Evolutionary conservation across 2,113 vertebrate species (phyloP).

Genomic region (Calypte anna): DNA sequence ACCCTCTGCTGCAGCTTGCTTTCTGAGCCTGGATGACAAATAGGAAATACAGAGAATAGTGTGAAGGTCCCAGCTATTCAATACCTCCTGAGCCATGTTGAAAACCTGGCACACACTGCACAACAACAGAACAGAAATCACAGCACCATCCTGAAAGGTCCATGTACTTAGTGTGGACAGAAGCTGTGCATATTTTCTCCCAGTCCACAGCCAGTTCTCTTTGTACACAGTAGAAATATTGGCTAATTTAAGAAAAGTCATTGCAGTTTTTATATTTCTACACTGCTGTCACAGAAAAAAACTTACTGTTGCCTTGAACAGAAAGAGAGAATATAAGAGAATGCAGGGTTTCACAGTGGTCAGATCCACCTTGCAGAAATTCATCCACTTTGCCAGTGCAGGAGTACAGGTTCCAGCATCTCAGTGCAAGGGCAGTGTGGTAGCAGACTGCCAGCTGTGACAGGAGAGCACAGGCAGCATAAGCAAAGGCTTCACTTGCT

Average conservation of each 20-base stretch:
- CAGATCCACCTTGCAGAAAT: neutral
- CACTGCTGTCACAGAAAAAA: neutral
- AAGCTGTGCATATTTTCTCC: neutral
- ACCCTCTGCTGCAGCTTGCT: neutral
- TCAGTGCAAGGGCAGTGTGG: neutral
- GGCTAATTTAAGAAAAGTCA: neutral
- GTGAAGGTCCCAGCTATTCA: neutral
- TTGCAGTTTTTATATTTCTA: neutral
- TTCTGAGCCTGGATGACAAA: neutral
- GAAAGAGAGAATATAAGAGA: neutral
- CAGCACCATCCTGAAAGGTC: neutral
- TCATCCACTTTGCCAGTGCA: neutral
- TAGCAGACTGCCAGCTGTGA: neutral
- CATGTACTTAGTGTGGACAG: neutral
- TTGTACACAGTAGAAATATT: neutral
- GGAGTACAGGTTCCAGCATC: neutral
- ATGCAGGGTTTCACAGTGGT: fast-evolving
- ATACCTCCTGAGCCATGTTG: neutral
- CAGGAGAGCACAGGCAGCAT: neutral
- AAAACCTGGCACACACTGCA: neutral
- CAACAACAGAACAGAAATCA: neutral
- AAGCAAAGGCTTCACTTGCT: neutral
- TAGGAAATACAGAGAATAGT: neutral
- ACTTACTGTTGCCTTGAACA: neutral
- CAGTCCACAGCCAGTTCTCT: neutral